phyloP scores from a whole-genome alignment of 2,888 invertebrate genomes.

The Copidosoma aretas region DNA sequence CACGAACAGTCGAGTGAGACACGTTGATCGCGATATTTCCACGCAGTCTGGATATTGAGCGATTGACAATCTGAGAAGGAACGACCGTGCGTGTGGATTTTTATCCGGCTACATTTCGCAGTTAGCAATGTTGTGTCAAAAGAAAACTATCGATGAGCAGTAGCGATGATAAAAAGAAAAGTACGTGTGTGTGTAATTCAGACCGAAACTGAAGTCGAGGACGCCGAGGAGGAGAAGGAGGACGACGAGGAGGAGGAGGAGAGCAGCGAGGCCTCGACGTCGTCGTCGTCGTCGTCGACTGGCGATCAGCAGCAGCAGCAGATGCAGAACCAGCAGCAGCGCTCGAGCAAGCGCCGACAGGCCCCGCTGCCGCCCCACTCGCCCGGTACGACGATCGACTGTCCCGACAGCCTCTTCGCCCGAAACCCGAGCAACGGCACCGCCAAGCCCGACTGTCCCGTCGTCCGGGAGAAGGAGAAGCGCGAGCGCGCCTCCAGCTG shows the following conservation, averaged over 20 bases:
- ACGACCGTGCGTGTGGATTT: too few relatives aligned
- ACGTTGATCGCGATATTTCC: too few relatives aligned
- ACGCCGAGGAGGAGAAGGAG: slow-evolving; percentile 35
- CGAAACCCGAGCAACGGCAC: slow-evolving; percentile 68
- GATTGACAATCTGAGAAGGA: too few relatives aligned
- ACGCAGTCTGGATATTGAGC: too few relatives aligned
- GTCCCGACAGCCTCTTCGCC: slow-evolving; percentile 65
- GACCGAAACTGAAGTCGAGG: not conserved
- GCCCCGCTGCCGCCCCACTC: slow-evolving; percentile 78
- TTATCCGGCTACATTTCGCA: too few relatives aligned
- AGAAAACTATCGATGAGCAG: too few relatives aligned
- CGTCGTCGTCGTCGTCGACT: slow-evolving; percentile 14
- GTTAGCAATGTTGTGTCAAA: too few relatives aligned
- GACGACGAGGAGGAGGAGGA: slow-evolving; percentile 33
- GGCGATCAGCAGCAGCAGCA: too few relatives aligned
- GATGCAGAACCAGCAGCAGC: slow-evolving; percentile 17
- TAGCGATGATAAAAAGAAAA: too few relatives aligned
- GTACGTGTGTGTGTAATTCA: slow-evolving; percentile 12
- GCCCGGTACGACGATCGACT: too few relatives aligned
- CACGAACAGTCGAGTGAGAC: too few relatives aligned
- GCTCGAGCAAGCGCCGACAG: slow-evolving; percentile 53
- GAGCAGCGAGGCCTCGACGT: slow-evolving; percentile 28
- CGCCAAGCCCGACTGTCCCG: slow-evolving; percentile 72
- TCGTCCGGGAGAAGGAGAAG: slow-evolving; percentile 78
- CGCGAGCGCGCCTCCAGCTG: slow-evolving; percentile 73